Evolutionary conservation across 2,888 invertebrate genomes (phyloP).

Genomic region (Aricia artaxerxes): DNA sequence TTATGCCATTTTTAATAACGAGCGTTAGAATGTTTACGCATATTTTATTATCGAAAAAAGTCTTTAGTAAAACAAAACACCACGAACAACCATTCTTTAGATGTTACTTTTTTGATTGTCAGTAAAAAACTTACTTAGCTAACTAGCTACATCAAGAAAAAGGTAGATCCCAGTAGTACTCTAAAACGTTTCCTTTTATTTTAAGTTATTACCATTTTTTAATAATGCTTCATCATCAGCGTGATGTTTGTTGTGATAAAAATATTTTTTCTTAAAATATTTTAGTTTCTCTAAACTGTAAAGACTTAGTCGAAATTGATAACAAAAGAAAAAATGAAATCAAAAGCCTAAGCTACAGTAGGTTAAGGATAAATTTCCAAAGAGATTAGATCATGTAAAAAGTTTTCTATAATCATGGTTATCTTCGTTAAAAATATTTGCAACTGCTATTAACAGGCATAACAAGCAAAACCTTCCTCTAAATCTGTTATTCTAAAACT

Average conservation of each 20-base stretch:
- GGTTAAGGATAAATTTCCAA: too few species aligned
- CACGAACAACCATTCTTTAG: background rate
- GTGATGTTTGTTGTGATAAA: background rate
- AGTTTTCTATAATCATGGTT: background rate
- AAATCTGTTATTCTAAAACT: background rate
- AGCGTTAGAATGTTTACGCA: background rate
- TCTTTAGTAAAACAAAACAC: background rate
- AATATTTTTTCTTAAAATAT: background rate
- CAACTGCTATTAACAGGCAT: background rate
- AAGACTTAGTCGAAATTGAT: background rate
- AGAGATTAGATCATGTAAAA: background rate
- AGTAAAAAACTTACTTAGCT: background rate
- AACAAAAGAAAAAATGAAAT: background rate
- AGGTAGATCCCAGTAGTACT: background rate
- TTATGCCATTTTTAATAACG: background rate
- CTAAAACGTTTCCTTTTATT: background rate
- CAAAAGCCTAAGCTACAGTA: too few species aligned
- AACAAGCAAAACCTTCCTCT: background rate
- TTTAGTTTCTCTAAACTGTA: background rate
- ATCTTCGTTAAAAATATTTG: background rate
- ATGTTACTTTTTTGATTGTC: background rate
- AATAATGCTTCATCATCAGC: background rate
- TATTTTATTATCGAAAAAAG: background rate
- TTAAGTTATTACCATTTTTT: background rate
- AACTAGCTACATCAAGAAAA: background rate